These are phyloP conservation scores for Chloroclysta siterata DNA, from an alignment of 2,888 invertebrate species.

Conservation along the genomic window DNA sequence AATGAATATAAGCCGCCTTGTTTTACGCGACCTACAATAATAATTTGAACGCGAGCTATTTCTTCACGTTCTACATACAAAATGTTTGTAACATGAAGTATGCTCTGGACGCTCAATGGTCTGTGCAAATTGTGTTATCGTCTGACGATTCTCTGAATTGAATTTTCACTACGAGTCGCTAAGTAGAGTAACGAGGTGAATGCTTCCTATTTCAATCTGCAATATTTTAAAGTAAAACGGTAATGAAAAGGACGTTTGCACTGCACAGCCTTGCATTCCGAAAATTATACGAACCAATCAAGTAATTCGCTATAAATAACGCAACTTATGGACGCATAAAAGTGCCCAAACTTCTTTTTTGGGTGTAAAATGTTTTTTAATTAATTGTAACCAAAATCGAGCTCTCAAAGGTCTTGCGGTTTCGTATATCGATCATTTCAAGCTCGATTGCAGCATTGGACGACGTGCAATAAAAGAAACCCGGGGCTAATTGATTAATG, in stretches of 20 bases:
- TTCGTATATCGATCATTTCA: constrained; percentile 16
- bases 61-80: constrained; percentile 51
- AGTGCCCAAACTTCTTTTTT: constrained; percentile 8
- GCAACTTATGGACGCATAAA: constrained; percentile 5
- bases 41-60: constrained; percentile 49
- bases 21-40: constrained; percentile 40
- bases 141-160: constrained; percentile 27
- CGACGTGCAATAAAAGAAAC: constrained; percentile 51
- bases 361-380: constrained; percentile 9
- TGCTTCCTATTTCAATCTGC: constrained; percentile 17
- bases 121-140: constrained; percentile 28
- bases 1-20: constrained; percentile 26
- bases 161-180: constrained; percentile 22
- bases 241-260: constrained; percentile 15
- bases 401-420: constrained; percentile 4
- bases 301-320: constrained; percentile 8
- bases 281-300: constrained; percentile 1
- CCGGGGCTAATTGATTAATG: constrained; percentile 61
- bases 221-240: constrained; percentile 15
- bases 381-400: constrained; percentile 18
- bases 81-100: constrained; percentile 31
- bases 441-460: constrained; percentile 34
- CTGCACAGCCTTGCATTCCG: constrained; percentile 14
- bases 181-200: constrained; percentile 23
- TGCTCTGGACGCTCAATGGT: constrained; percentile 14